Conservation (phyloP, 2,888 invertebrate genomes). For the Stenodema calcarata region DNA sequence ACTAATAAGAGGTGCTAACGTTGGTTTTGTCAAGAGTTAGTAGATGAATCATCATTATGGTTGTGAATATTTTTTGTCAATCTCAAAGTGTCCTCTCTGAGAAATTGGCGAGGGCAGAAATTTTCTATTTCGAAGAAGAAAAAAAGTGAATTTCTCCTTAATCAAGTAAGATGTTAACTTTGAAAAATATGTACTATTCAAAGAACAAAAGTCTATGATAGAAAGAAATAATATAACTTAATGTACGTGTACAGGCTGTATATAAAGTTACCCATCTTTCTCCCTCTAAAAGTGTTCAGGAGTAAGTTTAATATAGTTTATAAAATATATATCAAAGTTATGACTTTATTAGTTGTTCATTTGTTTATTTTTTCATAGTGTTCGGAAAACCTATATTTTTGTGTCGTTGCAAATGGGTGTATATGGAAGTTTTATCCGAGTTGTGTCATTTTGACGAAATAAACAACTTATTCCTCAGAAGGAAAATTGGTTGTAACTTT, state of each 20-base stretch:
- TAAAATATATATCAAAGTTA: constrained; percentile 21
- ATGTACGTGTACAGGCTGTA: constrained; percentile 38
- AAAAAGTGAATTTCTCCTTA: constrained; percentile 15
- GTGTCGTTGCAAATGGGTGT: constrained; percentile 31
- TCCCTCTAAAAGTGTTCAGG: constrained; percentile 12
- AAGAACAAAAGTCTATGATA: background rate
- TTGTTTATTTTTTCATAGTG: constrained; percentile 37
- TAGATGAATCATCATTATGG: constrained; percentile 55
- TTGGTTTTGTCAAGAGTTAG: constrained; percentile 51
- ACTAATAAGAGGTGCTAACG: constrained; percentile 53
- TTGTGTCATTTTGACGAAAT: background rate
- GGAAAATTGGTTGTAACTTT: background rate
- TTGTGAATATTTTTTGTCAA: constrained; percentile 54
- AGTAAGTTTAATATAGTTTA: constrained; percentile 37
- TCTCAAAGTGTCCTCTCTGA: constrained; percentile 42
- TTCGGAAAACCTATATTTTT: constrained; percentile 38
- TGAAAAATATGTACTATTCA: background rate
- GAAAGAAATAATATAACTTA: background rate
- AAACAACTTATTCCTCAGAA: background rate
- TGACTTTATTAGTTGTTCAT: background rate
- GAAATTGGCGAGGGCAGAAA: constrained; percentile 33
- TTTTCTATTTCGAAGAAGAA: constrained; percentile 25
- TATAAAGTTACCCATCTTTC: background rate
- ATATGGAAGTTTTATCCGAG: constrained; percentile 4
- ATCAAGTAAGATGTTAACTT: background rate